Base-by-base conservation (phyloP, 2,113 vertebrate species). In the Probosciger aterrimus region DNA sequence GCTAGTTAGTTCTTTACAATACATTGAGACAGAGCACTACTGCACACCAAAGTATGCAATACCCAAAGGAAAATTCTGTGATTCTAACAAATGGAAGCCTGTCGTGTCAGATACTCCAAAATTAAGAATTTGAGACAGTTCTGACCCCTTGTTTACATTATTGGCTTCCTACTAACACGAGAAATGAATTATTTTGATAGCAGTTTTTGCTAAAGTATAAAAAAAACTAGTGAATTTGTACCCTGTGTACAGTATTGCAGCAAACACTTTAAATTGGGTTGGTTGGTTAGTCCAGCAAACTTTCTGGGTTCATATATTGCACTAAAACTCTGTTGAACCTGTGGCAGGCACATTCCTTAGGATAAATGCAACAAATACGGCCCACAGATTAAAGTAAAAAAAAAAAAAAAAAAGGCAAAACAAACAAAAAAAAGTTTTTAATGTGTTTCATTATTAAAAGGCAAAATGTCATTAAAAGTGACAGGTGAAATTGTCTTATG, bases 401-500 rank as follows among this genome's bases (percentile, higher is more conserved):
- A 88, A 94, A 35, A 33, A 52, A 88, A 94, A 52, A 88, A 94
- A 93, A 90, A 53, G 3, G 30, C 35, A 85, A 92, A 94, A 82
- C 4, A 19, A 49, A 43, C 37, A 14, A 76, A 88, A 82, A 77
- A 86, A 86, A 71, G 98, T 99, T 98, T 99, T 98, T 98, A 98
- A 98, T 97, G 98, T 98, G 98, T 98, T 98, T 99, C 98, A 98
- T 98, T 98, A 98, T 97, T 98, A 98, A 98, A 98, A 98, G 98
- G 96, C 98, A 98, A 98, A 98, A 98, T 98, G 98, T 99, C 99
- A 98, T 98, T 97, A 94, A 96, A 98, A 99, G 98, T 98, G 98
- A 99, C 99, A 99, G 97, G 96, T 98, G 97, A 98, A 98, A 99
- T 99, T 99, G 99, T 99, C 99, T 99, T 99, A 99, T 99, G 99